Percentiles rank a stretch among this genome's conserved stretches.
These are phyloP conservation scores for Heterotilapia buettikoferi DNA, from an alignment of 2,113 vertebrate species.

Conservation along the genomic window DNA sequence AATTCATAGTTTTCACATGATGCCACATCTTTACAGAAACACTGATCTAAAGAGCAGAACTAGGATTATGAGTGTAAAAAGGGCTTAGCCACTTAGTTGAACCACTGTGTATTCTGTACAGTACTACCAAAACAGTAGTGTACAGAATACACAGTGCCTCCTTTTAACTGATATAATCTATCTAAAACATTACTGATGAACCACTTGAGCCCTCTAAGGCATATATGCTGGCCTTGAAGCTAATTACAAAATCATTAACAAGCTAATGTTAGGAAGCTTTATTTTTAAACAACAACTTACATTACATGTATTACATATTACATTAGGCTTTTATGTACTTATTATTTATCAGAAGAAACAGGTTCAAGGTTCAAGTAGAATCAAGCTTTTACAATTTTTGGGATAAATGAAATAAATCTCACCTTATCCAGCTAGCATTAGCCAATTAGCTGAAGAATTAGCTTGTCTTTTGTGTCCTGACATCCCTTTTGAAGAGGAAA, in stretches of 20 bases:
- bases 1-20: not conserved
- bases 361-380: not conserved
- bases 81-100: not conserved
- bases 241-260: not conserved
- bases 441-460: not conserved
- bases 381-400: not conserved
- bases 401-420: not conserved
- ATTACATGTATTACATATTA: not conserved
- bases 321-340: not conserved
- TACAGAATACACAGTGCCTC: not conserved
- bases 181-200: not conserved
- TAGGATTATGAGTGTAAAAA: not conserved
- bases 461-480: not conserved
- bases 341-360: not conserved
- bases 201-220: not conserved
- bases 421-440: not conserved
- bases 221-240: not conserved
- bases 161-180: not conserved
- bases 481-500: not conserved
- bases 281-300: not conserved
- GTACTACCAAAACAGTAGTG: not conserved
- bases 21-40: not conserved
- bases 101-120: not conserved
- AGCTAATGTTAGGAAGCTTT: not conserved
- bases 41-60: not conserved